Conservation (phyloP, 2,888 invertebrate species). For the Imbricaverruca yamaguchii region DNA sequence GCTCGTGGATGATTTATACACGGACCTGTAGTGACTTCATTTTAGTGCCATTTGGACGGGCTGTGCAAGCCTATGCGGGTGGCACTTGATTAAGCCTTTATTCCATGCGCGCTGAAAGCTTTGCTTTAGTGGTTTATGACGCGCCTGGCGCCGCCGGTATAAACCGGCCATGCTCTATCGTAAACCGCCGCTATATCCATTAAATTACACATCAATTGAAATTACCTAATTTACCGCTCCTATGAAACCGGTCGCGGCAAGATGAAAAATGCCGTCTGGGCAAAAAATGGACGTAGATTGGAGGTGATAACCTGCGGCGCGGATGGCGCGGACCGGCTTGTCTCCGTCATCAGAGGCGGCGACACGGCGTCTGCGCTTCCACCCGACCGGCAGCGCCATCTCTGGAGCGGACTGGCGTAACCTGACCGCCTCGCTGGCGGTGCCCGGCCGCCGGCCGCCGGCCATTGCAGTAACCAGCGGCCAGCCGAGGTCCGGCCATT, state of each 20-base stretch:
- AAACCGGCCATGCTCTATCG: not conserved
- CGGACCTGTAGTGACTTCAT: not conserved
- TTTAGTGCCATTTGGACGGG: too few relatives aligned
- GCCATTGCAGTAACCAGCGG: too few relatives aligned
- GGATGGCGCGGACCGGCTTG: not conserved
- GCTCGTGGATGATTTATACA: too few relatives aligned
- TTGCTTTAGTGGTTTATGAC: not conserved
- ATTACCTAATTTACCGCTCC: slow-evolving; percentile 18
- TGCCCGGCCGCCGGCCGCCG: too few relatives aligned
- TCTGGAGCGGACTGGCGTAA: not conserved
- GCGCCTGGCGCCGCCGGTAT: not conserved
- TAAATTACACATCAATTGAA: slow-evolving; percentile 22
- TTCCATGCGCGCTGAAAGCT: not conserved
- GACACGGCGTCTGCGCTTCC: not conserved
- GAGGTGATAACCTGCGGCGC: not conserved
- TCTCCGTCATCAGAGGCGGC: not conserved
- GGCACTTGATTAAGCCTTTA: slow-evolving; percentile 5
- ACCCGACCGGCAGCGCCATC: slow-evolving; percentile 5
- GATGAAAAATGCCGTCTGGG: not conserved
- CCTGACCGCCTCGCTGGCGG: too few relatives aligned
- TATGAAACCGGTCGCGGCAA: slow-evolving; percentile 6
- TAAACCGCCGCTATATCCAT: slow-evolving; percentile 11
- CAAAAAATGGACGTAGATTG: not conserved
- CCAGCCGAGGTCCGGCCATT: too few relatives aligned
- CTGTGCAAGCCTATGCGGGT: too few relatives aligned